Conservation (phyloP, 2,888 invertebrate genomes). For the Carterocephalus palaemon region DNA sequence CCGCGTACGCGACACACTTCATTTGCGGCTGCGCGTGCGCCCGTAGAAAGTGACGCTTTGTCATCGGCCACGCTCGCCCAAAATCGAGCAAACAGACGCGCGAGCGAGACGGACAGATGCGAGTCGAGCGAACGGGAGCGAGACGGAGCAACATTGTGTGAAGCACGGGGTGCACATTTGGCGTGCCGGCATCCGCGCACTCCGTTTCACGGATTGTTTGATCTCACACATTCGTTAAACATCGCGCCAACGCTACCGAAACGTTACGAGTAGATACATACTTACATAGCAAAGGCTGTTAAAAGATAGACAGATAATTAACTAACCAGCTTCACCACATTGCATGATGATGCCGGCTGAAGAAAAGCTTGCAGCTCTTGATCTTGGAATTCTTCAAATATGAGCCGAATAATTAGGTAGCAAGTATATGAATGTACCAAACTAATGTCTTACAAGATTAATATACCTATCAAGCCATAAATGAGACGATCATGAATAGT, state of each 20-base stretch:
- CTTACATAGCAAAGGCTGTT: too few relatives aligned
- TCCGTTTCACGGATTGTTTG: slow-evolving; percentile 45
- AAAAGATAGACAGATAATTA: too few relatives aligned
- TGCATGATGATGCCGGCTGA: too few relatives aligned
- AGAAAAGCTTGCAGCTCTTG: too few relatives aligned
- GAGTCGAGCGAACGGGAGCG: slow-evolving; percentile 19
- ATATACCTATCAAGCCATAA: too few relatives aligned
- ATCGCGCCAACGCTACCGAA: slow-evolving; percentile 35
- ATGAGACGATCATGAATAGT: slow-evolving; percentile 7
- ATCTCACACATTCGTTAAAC: slow-evolving; percentile 46
- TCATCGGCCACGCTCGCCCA: slow-evolving; percentile 58
- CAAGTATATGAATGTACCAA: too few relatives aligned
- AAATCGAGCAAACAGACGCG: slow-evolving; percentile 56
- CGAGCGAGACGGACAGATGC: slow-evolving; percentile 41
- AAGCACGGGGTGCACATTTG: slow-evolving; percentile 22
- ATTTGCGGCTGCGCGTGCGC: slow-evolving; percentile 72
- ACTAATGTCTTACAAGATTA: too few relatives aligned
- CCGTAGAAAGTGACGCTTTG: slow-evolving; percentile 73
- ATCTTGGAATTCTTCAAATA: too few relatives aligned
- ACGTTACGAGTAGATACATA: slow-evolving; percentile 8
- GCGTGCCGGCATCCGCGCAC: slow-evolving; percentile 45
- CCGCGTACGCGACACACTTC: slow-evolving; percentile 73
- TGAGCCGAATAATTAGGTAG: too few relatives aligned
- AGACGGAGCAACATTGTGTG: slow-evolving; percentile 38
- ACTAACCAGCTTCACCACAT: too few relatives aligned